Percentiles rank a stretch among this genome's conserved stretches.
phyloP scores from a whole-genome alignment of 2,888 invertebrate genomes.

The Hydraecia micacea region DNA sequence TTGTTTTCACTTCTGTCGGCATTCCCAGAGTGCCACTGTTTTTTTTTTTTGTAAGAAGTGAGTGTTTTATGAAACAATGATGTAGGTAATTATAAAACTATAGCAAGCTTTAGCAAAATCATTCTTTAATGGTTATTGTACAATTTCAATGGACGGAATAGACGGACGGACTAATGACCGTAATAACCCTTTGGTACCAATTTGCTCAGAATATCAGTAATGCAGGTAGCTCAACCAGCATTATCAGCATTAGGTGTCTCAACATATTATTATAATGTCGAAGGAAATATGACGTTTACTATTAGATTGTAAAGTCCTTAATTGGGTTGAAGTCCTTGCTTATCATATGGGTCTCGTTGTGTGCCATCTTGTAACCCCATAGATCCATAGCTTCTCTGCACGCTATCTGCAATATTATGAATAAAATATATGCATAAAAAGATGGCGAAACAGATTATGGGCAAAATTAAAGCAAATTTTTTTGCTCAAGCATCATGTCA shows the following conservation, averaged over 20 bases:
- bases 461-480: not conserved
- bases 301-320: constrained; percentile 77
- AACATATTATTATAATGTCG: not conserved
- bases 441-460: not conserved
- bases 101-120: not conserved
- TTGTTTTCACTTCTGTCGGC: too few species aligned
- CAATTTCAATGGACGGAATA: not conserved
- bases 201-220: not conserved
- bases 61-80: not conserved
- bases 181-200: not conserved
- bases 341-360: constrained; percentile 84
- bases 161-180: not conserved
- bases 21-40: too few species aligned
- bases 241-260: not conserved
- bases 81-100: not conserved
- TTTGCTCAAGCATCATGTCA: not conserved
- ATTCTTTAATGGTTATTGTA: not conserved
- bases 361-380: constrained; percentile 94
- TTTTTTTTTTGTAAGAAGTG: not conserved
- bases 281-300: not conserved
- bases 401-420: constrained; percentile 72
- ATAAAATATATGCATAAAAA: not conserved
- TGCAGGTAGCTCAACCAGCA: not conserved
- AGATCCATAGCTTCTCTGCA: constrained; percentile 95
- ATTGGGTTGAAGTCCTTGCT: constrained; percentile 86